Conservation (phyloP, 2,113 vertebrate genomes). For the Grus americana region DNA sequence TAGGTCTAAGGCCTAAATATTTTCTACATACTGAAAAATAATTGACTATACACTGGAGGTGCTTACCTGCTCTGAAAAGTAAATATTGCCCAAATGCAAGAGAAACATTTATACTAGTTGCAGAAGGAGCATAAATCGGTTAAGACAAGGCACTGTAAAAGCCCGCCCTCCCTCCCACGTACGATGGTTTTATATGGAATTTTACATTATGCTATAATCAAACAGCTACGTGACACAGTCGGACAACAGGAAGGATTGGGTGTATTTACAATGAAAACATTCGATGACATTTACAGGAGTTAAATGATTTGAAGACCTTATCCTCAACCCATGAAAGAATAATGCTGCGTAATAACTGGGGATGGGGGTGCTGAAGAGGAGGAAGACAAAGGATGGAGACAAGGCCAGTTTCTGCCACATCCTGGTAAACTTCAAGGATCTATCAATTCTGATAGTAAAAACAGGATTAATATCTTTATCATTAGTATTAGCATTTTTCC, state of each 20-base stretch:
- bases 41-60: neutral
- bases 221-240: neutral
- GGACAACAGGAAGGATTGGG: neutral
- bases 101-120: neutral
- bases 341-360: accelerated
- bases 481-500: neutral
- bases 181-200: neutral
- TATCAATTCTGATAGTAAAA: neutral
- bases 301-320: neutral
- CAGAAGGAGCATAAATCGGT: neutral
- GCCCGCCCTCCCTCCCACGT: neutral
- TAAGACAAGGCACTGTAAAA: neutral
- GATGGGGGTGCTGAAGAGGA: neutral
- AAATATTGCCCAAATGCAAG: neutral
- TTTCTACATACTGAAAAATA: neutral
- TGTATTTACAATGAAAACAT: neutral
- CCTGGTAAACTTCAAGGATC: neutral
- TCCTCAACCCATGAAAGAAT: neutral
- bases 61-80: neutral
- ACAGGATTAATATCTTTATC: neutral
- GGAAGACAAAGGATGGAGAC: neutral
- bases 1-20: neutral
- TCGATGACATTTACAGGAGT: neutral
- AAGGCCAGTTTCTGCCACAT: neutral
- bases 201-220: neutral